Evolutionary conservation across 2,113 vertebrate genomes (phyloP), one percentile per base, ranked within the genome.

Genomic region (Rhadina sibilatrix): DNA sequence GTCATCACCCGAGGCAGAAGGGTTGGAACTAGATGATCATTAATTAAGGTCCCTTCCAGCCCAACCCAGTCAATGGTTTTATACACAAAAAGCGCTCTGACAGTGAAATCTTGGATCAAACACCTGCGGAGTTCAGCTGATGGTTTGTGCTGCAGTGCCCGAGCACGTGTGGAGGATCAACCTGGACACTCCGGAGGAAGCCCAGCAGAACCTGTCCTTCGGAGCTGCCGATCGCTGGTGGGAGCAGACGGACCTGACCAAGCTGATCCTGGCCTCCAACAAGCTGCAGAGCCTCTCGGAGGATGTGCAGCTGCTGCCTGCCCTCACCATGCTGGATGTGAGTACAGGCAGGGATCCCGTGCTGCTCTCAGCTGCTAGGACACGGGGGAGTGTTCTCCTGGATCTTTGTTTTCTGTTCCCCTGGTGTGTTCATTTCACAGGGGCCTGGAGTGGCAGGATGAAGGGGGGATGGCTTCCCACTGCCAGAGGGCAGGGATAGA

Each of bases 241-340:
- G 99, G 99, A 99, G 38, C 99, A 99, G 94, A 99, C 98, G 0
- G 99, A 99, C 69, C 98, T 99, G 63, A 99, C 98, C 78, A 99
- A 99, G 94, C 97, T 99, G 31, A 97, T 99, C 44, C 97, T 99
- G 12, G 98, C 99, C 27, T 99, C 99, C 57, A 99, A 99, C 97
- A 98, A 98, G 60, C 98, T 99, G n/a, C 98, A 98, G 59, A 76
- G 90, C 10, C 97, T 99, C 18, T 98, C 99, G 5, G 98, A 99
- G 49, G 99, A 99, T 49, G 94, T 99, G 70, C 94, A 63, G 35
- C 98, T 99, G 8, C 96, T 99, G 52, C 97, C 99, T 33, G 99
- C 97, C 3, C 98, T 99, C 50, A 97, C 97, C 22, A 96, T 98
- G 14, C 97, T 99, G 57, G 99, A 99, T 96, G 99, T 99, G 93